phyloP scores from a whole-genome alignment of 1,140 invertebrate genomes.

The Glomeris maerens region DNA sequence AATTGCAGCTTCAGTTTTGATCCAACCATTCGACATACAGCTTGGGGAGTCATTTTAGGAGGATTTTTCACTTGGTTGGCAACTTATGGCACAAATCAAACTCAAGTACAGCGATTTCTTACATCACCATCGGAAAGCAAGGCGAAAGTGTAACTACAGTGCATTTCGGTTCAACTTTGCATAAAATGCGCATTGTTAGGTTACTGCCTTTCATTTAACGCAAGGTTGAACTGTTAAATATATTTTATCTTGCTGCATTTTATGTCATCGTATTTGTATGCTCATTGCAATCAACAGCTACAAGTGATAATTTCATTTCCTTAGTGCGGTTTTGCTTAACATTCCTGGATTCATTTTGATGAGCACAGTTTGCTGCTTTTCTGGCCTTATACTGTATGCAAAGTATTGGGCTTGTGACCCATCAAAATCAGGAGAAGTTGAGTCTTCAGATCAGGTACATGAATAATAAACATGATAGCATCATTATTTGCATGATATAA shows the following conservation, averaged over 20 bases:
- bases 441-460: conserved; percentile 27
- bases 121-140: conserved; percentile 8
- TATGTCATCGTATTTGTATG: too few species aligned
- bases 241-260: too few species aligned
- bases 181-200: too few species aligned
- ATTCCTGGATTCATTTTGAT: conserved; percentile 26
- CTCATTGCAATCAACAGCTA: too few species aligned
- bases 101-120: conserved; percentile 17
- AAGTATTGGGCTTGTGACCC: conserved; percentile 32
- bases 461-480: conserved; percentile 3
- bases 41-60: conserved; percentile 16
- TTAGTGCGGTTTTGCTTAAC: conserved; percentile 28
- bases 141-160: conserved; percentile 15
- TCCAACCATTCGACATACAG: conserved; percentile 13
- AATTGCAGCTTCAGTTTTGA: conserved; percentile 11
- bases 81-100: conserved; percentile 15
- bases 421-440: conserved; percentile 22
- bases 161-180: conserved; percentile 19
- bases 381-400: conserved; percentile 31
- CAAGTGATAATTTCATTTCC: conserved; percentile 11
- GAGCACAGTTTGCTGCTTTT: conserved; percentile 25
- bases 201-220: neutral
- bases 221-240: neutral
- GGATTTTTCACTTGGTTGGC: conserved; percentile 9
- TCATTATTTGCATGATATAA: neutral